Base-by-base conservation (phyloP, 1,140 invertebrate species). In the Drosophila lini region DNA sequence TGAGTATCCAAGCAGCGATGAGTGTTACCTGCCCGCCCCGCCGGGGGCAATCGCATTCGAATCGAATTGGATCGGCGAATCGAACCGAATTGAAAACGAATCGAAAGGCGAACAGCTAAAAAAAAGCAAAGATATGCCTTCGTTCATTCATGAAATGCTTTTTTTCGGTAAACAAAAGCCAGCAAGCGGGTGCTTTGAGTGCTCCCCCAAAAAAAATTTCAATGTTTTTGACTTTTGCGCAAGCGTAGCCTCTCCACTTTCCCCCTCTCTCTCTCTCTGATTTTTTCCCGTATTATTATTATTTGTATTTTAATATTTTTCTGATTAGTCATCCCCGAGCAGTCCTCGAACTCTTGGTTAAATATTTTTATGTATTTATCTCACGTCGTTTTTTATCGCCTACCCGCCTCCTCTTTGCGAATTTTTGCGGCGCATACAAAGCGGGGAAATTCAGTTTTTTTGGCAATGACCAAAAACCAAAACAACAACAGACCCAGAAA, bases 351-450 rank as follows among this genome's bases (percentile, higher is more conserved):
- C 38, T 69, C 31, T 55, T 28, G 31, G 6, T 25, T 50, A 75
- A 82, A 78, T 70, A 83, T 78, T 80, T 78, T 78, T 85, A 59
- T 74, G 75, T 76, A 85, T 86, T 81, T 81, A 81, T 75, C 75
- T 86, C 82, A 86, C 82, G 78, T 85, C 75, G 67, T 44, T 62
- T 83, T 83, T 85, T 44, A 69, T 59, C 53, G 19, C 42, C 25
- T 32, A 19, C n/a, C 25, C 40, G 57, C 42, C 42, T 48, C 0
- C 41, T 40, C 61, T 53, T 80, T 62, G 74, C 81, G 65, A 81
- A 73, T 56, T 88, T 86, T 86, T 63, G 69, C 67, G 62, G 82
- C 63, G 75, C 75, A 82, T 76, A 79, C 79, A 76, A 88, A 88
- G 61, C 42, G 61, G 80, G 80, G 83, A 86, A 86, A 86, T 75